phyloP scores from a whole-genome alignment of 2,888 invertebrate genomes.

The Diaperis boleti region DNA sequence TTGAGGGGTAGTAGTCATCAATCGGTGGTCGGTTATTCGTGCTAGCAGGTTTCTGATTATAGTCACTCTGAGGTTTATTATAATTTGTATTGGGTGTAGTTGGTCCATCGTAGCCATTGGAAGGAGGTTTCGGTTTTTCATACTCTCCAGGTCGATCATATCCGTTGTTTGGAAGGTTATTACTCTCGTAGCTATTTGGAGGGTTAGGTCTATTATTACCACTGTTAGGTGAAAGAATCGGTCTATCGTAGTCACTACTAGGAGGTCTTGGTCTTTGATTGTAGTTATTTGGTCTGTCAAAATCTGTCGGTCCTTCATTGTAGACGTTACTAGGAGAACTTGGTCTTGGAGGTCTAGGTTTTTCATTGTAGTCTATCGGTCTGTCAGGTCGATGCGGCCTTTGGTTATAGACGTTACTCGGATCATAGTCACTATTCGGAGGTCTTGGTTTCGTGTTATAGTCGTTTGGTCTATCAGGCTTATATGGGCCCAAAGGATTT shows the following conservation, averaged over 20 bases:
- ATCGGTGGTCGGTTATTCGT: slow-evolving; percentile 24
- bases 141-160: slow-evolving; percentile 38
- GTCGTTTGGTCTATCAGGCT: too few species aligned
- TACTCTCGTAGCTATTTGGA: too few species aligned
- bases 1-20: slow-evolving; percentile 2
- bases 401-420: neutral
- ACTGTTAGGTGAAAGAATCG: neutral
- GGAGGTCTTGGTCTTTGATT: neutral
- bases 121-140: slow-evolving; percentile 29
- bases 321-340: neutral
- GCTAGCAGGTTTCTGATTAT: slow-evolving; percentile 8
- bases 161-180: too few species aligned
- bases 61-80: neutral
- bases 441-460: too few species aligned
- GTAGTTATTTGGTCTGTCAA: slow-evolving; percentile 9
- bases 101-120: slow-evolving; percentile 1
- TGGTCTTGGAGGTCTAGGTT: too few species aligned
- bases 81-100: too few species aligned
- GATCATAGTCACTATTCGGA: neutral
- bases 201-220: slow-evolving; percentile 5
- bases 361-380: too few species aligned
- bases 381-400: too few species aligned
- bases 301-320: neutral
- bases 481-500: too few species aligned
- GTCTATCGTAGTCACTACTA: slow-evolving; percentile 20